Conservation (phyloP, 2,888 invertebrate genomes). For the Acleris literana region DNA sequence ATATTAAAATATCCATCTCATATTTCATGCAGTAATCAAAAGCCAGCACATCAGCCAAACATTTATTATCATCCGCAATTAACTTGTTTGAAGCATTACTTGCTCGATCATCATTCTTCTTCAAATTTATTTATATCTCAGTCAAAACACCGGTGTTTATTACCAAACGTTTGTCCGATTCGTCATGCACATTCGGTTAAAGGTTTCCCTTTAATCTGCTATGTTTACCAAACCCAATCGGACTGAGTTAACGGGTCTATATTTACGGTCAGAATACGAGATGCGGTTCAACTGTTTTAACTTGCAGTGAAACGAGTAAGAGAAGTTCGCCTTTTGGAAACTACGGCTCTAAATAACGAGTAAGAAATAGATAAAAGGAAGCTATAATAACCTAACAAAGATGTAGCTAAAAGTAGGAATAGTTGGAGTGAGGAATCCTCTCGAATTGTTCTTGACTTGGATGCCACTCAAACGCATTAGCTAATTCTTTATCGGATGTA, state of each 20-base stretch:
- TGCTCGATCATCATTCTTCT: neutral
- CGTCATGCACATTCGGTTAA: slow-evolving; percentile 8
- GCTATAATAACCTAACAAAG: no score
- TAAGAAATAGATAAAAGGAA: neutral
- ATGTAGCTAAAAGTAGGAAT: neutral
- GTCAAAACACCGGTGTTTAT: slow-evolving; percentile 5
- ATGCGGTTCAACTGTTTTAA: slow-evolving; percentile 27
- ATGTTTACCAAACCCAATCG: slow-evolving; percentile 24
- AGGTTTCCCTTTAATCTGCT: slow-evolving; percentile 26
- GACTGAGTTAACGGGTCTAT: slow-evolving; percentile 18
- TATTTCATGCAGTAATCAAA: no score
- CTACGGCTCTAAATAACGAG: no score
- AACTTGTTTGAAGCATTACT: neutral
- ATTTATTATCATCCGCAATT: neutral
- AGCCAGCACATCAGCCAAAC: neutral
- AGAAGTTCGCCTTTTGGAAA: neutral
- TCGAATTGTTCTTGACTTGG: slow-evolving; percentile 12
- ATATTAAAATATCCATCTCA: no score
- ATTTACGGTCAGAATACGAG: slow-evolving; percentile 29
- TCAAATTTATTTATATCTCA: neutral
- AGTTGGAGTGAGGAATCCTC: slow-evolving; percentile 12
- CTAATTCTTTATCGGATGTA: slow-evolving; percentile 32
- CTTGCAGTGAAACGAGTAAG: slow-evolving; percentile 11
- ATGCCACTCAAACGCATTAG: slow-evolving; percentile 23
- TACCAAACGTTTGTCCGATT: slow-evolving; percentile 7